Evolutionary conservation across 2,888 invertebrate species (phyloP), one percentile per base, ranked within the genome.

Genomic region (Phortica okadai): DNA sequence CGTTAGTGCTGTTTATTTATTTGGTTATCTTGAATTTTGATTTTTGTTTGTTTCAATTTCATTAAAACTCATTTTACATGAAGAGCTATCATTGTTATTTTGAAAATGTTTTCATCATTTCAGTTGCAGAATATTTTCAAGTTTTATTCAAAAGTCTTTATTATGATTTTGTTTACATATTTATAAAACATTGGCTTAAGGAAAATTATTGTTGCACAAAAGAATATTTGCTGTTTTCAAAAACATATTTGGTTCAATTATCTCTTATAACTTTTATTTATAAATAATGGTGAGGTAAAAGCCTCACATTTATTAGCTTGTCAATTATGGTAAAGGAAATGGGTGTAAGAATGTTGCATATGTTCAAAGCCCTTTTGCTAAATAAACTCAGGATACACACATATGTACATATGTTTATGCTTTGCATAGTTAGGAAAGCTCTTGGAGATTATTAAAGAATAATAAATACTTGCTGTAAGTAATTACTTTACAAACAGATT

Each of bases 191-290:
- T 16, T 21, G 11, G 45, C 10, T 45, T 69, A 70, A 59, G n/a
- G 16, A 59, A 59, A 59, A 59, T 11, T 59, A 3, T 59, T 59
- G 21, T 59, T 59, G 7, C 16, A n/a, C 59, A 59, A 16, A 7
- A n/a, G n/a, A 7, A 59, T 59, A 0, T 10, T 66, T 66, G 4
- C 16, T 66, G 8, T 66, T 66, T 10, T 33, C 14, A 41, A n/a
- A 16, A 66, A 16, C 66, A 66, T 66, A 66, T 66, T 66, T 66
- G 25, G 42, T 42, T 21, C 66, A 66, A 66, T 66, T 66, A 66
- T 6, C 42, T 42, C 41, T 66, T n/a, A 66, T 41, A 21, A 21
- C 21, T 21, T 11, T 66, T 41, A 21, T 41, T 42, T 41, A 66
- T 66, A 21, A 66, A 66, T 66, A 42, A 10, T 6, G n/a, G 25